Evolutionary conservation across 2,888 invertebrate genomes (phyloP).

Genomic region (Athalia cordata): DNA sequence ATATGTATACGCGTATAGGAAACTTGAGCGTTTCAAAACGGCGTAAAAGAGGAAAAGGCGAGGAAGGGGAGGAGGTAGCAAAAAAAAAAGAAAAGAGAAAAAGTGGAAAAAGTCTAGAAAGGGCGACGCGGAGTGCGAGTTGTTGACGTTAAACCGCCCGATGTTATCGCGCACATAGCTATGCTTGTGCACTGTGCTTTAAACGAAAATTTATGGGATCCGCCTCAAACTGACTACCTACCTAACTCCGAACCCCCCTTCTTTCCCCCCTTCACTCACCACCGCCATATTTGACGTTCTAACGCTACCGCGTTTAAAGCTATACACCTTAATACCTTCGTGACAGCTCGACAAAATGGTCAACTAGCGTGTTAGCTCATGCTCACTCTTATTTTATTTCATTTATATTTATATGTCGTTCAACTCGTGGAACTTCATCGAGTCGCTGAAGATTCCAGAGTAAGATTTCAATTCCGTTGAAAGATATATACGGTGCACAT

Average conservation of each 20-base stretch:
- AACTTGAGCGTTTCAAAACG: too few species aligned
- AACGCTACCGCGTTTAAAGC: too few species aligned
- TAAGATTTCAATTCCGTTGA: too few species aligned
- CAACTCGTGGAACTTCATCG: too few species aligned
- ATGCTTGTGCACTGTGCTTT: conserved; percentile 16
- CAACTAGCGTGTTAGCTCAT: conserved; percentile 37
- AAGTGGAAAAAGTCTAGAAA: conserved; percentile 43
- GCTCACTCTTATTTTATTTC: conserved; percentile 2
- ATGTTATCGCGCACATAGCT: conserved; percentile 25
- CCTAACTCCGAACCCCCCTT: too few species aligned
- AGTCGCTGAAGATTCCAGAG: too few species aligned
- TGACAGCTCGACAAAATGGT: conserved; percentile 23
- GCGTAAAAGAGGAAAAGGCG: neutral
- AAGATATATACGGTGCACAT: too few species aligned
- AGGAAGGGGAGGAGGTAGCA: neutral
- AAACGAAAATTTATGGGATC: conserved; percentile 39
- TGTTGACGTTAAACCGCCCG: conserved; percentile 42
- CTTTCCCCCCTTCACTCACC: neutral
- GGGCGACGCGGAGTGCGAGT: conserved; percentile 40
- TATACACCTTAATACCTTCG: conserved; percentile 41
- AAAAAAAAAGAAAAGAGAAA: conserved; percentile 40
- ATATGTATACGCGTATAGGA: too few species aligned
- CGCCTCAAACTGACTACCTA: conserved; percentile 5
- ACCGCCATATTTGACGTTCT: neutral
- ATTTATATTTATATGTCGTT: too few species aligned